Base-by-base conservation (phyloP, 2,888 invertebrate species). In the Lycophotia porphyrea region DNA sequence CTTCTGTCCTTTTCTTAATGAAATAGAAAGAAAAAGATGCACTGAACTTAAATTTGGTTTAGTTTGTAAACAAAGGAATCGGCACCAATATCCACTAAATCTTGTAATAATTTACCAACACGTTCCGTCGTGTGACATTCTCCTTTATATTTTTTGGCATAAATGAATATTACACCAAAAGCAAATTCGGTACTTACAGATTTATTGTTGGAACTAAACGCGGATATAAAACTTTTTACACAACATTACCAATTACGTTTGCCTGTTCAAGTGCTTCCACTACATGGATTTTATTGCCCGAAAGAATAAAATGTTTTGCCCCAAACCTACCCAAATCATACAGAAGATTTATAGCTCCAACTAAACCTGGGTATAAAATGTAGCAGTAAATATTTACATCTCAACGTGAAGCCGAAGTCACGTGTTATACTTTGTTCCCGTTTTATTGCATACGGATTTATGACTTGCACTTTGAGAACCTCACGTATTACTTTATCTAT, bases 361-460 rank as follows among this genome's bases (percentile, higher is more conserved):
- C 86, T 88, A 84, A 84, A 87, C 85, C 72, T 76, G 75, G 73
- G 34, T 86, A 90, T 93, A 93, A 94, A 94, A 92, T 90, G 88
- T 90, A 87, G 88, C 88, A 90, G 92, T 94, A 93, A 94, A 94
- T 93, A 93, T 94, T 94, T 93, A 93, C 92, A 92, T 92, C 87
- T 86, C 85, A 87, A 84, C 87, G 86, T 90, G 90, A 86, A 86
- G 88, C 89, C 87, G 87, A 77, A 92, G 92, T 93, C 94, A 94
- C 93, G 93, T 92, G 92, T 90, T 49, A 27, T 84, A 82, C 88
- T 89, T 87, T 89, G 89, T 92, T 90, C 87, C 85, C 88, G 81
- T 93, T 95, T 95, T 94, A 95, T 94, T 93, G 91, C 90, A 88
- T 89, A 91, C 89, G 88, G 91, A 93, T 95, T 95, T 94, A 95